These are phyloP conservation scores for Acrobasis repandana DNA, from an alignment of 2,888 invertebrate species.

Conservation along the genomic window DNA sequence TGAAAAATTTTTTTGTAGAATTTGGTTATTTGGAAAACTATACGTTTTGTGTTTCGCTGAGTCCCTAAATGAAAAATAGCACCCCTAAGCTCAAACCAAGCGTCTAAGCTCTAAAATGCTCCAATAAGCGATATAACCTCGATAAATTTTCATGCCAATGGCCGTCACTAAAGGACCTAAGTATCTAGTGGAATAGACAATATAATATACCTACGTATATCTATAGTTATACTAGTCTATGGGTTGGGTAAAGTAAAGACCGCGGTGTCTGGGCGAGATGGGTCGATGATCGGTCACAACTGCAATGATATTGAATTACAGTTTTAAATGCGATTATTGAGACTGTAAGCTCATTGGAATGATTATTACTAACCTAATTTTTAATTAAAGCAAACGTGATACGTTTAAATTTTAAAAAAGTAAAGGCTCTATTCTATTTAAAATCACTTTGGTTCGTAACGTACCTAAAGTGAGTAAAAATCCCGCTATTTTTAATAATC, in stretches of 20 bases:
- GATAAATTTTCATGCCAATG: slow-evolving; percentile 26
- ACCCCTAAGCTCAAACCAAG: too few species aligned
- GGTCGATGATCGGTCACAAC: background rate
- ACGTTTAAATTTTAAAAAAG: too few species aligned
- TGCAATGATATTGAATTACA: background rate
- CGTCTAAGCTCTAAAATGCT: background rate
- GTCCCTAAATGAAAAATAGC: too few species aligned
- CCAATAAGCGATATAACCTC: slow-evolving; percentile 18
- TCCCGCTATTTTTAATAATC: too few species aligned
- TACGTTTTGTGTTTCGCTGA: too few species aligned
- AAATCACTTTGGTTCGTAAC: too few species aligned
- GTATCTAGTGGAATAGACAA: background rate
- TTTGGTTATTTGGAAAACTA: too few species aligned
- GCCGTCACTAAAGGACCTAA: slow-evolving; percentile 2
- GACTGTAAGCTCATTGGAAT: background rate
- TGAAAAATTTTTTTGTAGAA: too few species aligned
- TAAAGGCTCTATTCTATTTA: too few species aligned
- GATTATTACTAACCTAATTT: too few species aligned
- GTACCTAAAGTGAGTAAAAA: too few species aligned
- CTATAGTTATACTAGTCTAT: background rate
- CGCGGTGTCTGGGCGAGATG: background rate
- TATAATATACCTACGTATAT: background rate
- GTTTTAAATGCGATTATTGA: background rate
- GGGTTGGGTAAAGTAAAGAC: background rate
- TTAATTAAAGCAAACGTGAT: too few species aligned